phyloP scores from a whole-genome alignment of 2,797 vertebrate genomes.

The Sylvilagus floridanus region DNA sequence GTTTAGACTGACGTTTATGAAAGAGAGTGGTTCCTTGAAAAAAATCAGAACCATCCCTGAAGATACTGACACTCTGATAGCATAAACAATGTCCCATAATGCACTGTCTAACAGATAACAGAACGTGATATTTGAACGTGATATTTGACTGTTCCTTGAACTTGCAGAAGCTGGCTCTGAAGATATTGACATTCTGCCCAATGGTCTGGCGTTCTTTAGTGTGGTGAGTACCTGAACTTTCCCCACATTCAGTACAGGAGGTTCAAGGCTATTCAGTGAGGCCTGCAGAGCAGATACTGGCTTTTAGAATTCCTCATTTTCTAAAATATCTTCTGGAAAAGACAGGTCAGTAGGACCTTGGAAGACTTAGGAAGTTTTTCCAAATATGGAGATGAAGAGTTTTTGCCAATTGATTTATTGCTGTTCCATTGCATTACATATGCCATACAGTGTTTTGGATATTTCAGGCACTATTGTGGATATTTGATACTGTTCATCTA shows the following conservation, averaged over 20 bases:
- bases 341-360: not conserved
- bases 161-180: constrained; percentile 92
- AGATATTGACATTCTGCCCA: constrained; percentile 93
- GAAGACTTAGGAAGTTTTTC: constrained; percentile 21
- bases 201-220: constrained; percentile 94
- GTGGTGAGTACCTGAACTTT: constrained; percentile 88
- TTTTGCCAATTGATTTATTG: not conserved
- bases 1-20: constrained; percentile 72
- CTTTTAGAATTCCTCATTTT: constrained; percentile 17
- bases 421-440: not conserved
- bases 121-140: constrained; percentile 57
- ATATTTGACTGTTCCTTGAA: constrained; percentile 77
- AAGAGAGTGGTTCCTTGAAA: constrained; percentile 52
- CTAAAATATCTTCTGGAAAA: not conserved
- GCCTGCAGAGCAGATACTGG: not conserved
- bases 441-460: not conserved
- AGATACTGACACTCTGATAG: constrained; percentile 44
- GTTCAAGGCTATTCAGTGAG: not conserved
- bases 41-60: constrained; percentile 26
- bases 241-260: not conserved
- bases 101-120: constrained; percentile 26
- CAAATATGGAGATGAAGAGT: not conserved
- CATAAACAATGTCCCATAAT: constrained; percentile 55
- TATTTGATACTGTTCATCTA: not conserved
- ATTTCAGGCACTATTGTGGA: not conserved